Percentiles rank a stretch among this genome's conserved stretches.
phyloP scores from a whole-genome alignment of 2,888 invertebrate genomes.

The Idaea aversata region DNA sequence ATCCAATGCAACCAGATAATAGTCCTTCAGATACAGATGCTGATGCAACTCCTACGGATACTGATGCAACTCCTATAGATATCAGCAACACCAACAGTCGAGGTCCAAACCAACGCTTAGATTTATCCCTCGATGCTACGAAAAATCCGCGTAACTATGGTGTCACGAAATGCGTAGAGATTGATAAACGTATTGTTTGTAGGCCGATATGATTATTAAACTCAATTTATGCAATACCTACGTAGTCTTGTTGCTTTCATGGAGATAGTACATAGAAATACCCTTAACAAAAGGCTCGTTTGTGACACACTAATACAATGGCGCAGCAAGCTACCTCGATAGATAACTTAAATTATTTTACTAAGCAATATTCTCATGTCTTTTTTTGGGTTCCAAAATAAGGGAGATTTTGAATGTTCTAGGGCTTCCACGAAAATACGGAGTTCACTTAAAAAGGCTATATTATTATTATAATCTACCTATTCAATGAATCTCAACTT shows the following conservation, averaged over 20 bases:
- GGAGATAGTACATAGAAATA: too few species aligned
- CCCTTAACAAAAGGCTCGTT: too few species aligned
- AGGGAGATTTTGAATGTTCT: too few species aligned
- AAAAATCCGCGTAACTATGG: not conserved
- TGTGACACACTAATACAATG: too few species aligned
- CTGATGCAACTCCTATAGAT: slow-evolving; percentile 5
- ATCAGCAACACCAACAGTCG: not conserved
- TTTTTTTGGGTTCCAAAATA: too few species aligned
- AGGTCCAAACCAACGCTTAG: not conserved
- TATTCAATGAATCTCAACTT: too few species aligned
- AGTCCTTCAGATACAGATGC: slow-evolving; percentile 9
- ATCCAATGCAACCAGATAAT: not conserved
- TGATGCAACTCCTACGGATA: not conserved
- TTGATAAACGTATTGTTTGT: slow-evolving; percentile 49
- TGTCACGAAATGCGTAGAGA: slow-evolving; percentile 45
- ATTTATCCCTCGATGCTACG: not conserved
- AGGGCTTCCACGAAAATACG: too few species aligned
- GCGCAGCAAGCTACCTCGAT: too few species aligned
- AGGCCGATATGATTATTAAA: slow-evolving; percentile 9
- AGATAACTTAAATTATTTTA: too few species aligned
- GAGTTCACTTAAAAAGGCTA: too few species aligned
- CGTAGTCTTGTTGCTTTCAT: not conserved
- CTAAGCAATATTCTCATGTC: too few species aligned
- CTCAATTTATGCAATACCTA: not conserved
- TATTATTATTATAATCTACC: too few species aligned